Evolutionary conservation across 1,140 invertebrate genomes (phyloP).

Genomic region (Andricus grossulariae): DNA sequence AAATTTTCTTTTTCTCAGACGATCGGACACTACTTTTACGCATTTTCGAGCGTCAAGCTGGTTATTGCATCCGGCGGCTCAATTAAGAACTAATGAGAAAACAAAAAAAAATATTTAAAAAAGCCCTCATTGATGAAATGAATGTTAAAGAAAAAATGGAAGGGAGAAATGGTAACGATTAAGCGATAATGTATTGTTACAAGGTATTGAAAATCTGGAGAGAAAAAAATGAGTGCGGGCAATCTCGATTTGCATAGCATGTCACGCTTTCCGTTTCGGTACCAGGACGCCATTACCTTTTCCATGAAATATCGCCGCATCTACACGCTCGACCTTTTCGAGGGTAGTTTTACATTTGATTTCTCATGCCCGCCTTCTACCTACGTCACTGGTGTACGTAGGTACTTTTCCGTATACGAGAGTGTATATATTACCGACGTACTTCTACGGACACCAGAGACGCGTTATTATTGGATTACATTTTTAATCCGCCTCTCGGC

Average conservation of each 20-base stretch:
- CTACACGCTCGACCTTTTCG: slow-evolving; percentile 52
- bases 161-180: not conserved
- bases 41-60: too few relatives aligned
- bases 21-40: too few relatives aligned
- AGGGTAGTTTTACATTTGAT: slow-evolving; percentile 60
- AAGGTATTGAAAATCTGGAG: slow-evolving; percentile 21
- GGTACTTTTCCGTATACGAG: slow-evolving; percentile 50
- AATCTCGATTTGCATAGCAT: slow-evolving; percentile 58
- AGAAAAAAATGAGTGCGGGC: slow-evolving; percentile 44
- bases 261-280: slow-evolving; percentile 52
- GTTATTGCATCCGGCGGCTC: too few relatives aligned
- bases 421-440: slow-evolving; percentile 60
- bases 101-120: too few relatives aligned
- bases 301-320: slow-evolving; percentile 50
- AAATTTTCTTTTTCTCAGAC: too few relatives aligned
- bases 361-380: slow-evolving; percentile 53
- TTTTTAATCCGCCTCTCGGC: slow-evolving; percentile 74
- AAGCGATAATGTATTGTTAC: slow-evolving; percentile 1
- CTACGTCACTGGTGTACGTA: slow-evolving; percentile 52
- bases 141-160: not conserved
- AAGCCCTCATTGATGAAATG: too few relatives aligned
- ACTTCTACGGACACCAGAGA: slow-evolving; percentile 73
- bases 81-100: too few relatives aligned
- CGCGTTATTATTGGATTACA: slow-evolving; percentile 77
- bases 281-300: slow-evolving; percentile 54